Evolutionary conservation across 2,113 vertebrate species (phyloP).

Genomic region (Corvus cornix): DNA sequence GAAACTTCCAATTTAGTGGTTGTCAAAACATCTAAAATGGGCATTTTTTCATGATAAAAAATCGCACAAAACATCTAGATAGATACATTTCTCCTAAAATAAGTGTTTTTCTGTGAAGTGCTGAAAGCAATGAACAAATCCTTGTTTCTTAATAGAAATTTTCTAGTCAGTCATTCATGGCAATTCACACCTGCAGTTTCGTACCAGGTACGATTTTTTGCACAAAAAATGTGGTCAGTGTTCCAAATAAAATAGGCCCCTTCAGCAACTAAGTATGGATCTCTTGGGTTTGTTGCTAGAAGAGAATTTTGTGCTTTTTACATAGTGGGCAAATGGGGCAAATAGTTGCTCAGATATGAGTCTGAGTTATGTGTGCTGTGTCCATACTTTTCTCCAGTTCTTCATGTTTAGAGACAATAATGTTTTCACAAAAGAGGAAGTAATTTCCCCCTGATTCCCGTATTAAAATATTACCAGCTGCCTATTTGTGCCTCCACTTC

Average conservation of each 20-base stretch:
- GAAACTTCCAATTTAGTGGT: not conserved
- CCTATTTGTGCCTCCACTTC: not conserved
- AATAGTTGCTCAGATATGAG: not conserved
- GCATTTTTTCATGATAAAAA: not conserved
- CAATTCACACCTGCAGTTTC: not conserved
- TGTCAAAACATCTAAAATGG: not conserved
- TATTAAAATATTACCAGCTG: not conserved
- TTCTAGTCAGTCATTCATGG: not conserved
- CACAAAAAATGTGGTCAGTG: not conserved
- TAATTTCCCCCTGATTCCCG: not conserved
- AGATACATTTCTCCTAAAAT: not conserved
- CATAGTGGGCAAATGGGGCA: fast-evolving
- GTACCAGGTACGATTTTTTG: not conserved
- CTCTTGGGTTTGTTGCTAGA: not conserved
- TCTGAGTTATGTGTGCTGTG: not conserved
- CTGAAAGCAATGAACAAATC: not conserved
- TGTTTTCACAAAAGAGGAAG: not conserved
- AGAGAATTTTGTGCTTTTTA: not conserved
- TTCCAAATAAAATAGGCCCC: not conserved
- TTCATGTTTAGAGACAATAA: not conserved
- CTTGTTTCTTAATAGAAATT: not conserved
- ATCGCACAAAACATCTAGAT: not conserved
- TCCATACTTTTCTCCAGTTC: not conserved
- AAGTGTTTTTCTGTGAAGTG: not conserved
- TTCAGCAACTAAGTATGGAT: not conserved